Evolutionary conservation across 2,888 invertebrate species (phyloP).

Genomic region (Hypena proboscidalis): DNA sequence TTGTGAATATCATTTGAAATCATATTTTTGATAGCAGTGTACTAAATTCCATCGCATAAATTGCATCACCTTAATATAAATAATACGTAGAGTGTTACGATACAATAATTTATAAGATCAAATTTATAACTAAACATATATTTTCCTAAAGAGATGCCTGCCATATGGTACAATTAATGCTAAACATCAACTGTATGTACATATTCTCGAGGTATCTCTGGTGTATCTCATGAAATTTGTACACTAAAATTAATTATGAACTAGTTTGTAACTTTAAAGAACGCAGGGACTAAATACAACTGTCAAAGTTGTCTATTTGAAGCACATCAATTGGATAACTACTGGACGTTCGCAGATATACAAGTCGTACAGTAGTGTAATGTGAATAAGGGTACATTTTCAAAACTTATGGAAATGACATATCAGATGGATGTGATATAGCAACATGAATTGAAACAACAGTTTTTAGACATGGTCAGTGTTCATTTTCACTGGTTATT

Average conservation of each 20-base stretch:
- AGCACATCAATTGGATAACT: conserved; percentile 34
- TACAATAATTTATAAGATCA: no score
- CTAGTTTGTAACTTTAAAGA: conserved; percentile 15
- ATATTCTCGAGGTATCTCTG: conserved; percentile 44
- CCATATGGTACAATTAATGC: conserved; percentile 27
- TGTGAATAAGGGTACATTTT: no score
- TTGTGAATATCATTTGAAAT: no score
- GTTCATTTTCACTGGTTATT: no score
- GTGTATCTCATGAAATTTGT: conserved; percentile 46
- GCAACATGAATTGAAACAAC: no score
- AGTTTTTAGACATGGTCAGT: no score
- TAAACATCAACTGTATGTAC: conserved; percentile 41
- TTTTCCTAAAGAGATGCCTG: conserved; percentile 14
- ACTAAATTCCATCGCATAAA: no score
- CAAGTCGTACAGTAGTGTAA: conserved; percentile 9
- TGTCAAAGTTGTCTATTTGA: conserved; percentile 27
- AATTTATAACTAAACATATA: conserved; percentile 10
- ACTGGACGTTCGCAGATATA: conserved; percentile 12
- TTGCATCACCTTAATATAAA: no score
- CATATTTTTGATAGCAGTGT: no score
- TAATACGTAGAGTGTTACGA: no score
- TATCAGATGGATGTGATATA: no score
- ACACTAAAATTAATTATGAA: conserved; percentile 21
- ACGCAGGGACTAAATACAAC: conserved; percentile 33
- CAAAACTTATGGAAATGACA: no score